phyloP scores from a whole-genome alignment of 1,140 invertebrate genomes.

The Hyles euphorbiae region DNA sequence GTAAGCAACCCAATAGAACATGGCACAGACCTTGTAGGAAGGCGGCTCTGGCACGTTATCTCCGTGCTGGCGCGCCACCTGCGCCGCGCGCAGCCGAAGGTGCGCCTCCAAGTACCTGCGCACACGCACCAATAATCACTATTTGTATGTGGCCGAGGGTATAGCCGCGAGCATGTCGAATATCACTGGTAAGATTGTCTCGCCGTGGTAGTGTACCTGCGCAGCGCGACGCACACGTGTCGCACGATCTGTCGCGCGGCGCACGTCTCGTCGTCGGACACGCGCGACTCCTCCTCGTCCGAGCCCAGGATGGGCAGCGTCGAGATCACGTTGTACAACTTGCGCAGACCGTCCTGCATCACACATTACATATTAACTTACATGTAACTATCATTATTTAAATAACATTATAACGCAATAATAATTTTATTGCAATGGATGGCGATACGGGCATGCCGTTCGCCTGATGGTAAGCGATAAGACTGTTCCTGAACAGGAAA shows the following conservation, averaged over 20 bases:
- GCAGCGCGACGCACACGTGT: constrained; percentile 93
- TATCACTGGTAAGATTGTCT: no score
- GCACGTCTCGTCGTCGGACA: constrained; percentile 94
- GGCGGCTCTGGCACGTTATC: constrained; percentile 64
- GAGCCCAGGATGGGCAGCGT: constrained; percentile 87
- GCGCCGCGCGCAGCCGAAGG: constrained; percentile 88
- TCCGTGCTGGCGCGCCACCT: constrained; percentile 79
- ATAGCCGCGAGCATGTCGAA: no score
- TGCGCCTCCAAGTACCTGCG: constrained; percentile 92
- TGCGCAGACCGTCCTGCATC: constrained; percentile 89
- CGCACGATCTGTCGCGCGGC: constrained; percentile 95
- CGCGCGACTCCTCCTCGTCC: constrained; percentile 79
- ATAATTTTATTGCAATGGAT: no score
- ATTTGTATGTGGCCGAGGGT: no score
- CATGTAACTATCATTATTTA: no score
- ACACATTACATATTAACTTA: constrained; percentile 1
- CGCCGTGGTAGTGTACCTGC: constrained; percentile 67
- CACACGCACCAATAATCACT: no score
- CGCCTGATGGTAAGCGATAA: no score
- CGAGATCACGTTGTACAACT: constrained; percentile 95
- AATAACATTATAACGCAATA: no score
- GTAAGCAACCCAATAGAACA: no score
- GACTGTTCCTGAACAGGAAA: no score
- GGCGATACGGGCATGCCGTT: no score
- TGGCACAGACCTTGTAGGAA: constrained; percentile 78